A percentile compares a stretch with the other conserved stretches of the same genome.
phyloP scores from a whole-genome alignment of 2,797 vertebrate genomes.

The Cirrhinus mrigala region DNA sequence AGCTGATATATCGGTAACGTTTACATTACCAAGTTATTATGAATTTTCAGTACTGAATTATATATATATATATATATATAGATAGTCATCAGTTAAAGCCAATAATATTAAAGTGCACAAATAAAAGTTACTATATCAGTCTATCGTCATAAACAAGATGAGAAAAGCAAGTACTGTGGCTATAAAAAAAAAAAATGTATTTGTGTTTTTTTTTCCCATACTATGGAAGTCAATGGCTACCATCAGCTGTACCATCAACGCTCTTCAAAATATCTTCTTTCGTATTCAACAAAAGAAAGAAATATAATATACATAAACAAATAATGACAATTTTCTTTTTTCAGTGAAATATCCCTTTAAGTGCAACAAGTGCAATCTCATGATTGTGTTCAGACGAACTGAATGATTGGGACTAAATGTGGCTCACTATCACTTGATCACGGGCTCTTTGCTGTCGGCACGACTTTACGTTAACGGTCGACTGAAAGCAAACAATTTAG shows the following conservation, averaged over 20 bases:
- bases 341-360: not conserved
- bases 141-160: not conserved
- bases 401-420: not conserved
- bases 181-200: not conserved
- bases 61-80: no score
- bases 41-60: no score
- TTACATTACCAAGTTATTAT: no score
- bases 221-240: not conserved
- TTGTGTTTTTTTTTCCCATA: not conserved
- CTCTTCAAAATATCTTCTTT: not conserved
- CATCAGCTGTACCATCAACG: not conserved
- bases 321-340: no score
- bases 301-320: no score
- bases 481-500: conserved; percentile 42
- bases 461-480: conserved; percentile 7
- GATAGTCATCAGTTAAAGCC: not conserved
- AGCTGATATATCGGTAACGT: no score
- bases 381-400: not conserved
- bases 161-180: not conserved
- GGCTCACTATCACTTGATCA: conserved; percentile 11
- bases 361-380: not conserved
- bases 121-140: not conserved
- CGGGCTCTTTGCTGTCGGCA: not conserved
- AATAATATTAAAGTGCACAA: not conserved
- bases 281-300: not conserved